Conservation (phyloP, 2,888 invertebrate genomes). For the Rhingia rostrata region DNA sequence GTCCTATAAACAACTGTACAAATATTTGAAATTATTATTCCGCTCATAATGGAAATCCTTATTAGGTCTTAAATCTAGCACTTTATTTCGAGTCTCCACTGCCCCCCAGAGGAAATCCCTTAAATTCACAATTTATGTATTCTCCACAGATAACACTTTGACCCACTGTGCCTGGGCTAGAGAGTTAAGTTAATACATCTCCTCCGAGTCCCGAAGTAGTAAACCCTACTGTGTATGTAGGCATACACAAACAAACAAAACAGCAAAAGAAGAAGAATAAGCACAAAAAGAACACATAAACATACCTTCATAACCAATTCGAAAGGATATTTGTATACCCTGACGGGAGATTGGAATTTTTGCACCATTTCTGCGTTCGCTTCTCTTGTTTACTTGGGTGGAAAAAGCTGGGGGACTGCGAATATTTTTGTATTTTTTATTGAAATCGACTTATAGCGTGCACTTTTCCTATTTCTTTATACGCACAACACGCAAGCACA, state of each 20-base stretch:
- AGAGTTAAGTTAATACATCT: neutral
- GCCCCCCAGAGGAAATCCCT: neutral
- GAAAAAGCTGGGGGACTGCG: neutral
- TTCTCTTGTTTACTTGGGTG: conserved; percentile 43
- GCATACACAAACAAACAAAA: conserved; percentile 25
- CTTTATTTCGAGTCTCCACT: neutral
- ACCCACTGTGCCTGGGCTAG: conserved; percentile 21
- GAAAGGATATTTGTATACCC: conserved; percentile 97
- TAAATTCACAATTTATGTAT: neutral
- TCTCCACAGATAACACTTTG: conserved; percentile 14
- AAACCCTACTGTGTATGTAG: neutral
- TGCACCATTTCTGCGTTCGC: conserved; percentile 90
- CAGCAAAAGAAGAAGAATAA: neutral
- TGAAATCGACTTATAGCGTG: conserved; percentile 7
- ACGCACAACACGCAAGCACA: conserved; percentile 5
- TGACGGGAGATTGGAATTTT: conserved; percentile 96
- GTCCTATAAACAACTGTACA: no score
- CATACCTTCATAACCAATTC: conserved; percentile 96
- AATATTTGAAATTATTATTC: no score
- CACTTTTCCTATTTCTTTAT: conserved; percentile 2
- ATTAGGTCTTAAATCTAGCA: conserved; percentile 1
- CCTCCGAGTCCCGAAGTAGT: neutral
- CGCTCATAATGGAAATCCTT: no score
- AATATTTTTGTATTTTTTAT: conserved; percentile 31
- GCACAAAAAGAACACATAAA: conserved; percentile 36